Evolutionary conservation across 2,113 vertebrate species (phyloP).

Genomic region (Oxyruncus cristatus): DNA sequence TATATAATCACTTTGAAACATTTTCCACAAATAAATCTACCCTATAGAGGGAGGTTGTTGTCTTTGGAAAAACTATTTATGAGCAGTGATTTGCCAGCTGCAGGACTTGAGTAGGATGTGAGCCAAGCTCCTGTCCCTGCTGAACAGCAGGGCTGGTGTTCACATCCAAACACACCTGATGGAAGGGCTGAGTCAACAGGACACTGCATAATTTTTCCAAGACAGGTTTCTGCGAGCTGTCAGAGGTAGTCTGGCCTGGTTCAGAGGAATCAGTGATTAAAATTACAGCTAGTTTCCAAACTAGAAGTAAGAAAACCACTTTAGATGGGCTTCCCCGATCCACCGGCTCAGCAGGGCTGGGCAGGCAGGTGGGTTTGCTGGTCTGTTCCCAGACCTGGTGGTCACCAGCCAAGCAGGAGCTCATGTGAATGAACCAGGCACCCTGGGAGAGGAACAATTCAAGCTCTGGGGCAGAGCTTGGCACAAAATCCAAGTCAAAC

Average conservation of each 20-base stretch:
- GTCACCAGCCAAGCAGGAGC: neutral
- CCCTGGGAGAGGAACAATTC: neutral
- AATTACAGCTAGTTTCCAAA: neutral
- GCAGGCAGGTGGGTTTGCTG: neutral
- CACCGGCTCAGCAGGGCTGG: neutral
- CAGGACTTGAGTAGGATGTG: neutral
- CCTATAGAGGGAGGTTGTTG: neutral
- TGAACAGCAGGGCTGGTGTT: neutral
- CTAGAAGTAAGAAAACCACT: neutral
- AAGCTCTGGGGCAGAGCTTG: neutral
- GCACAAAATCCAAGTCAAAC: neutral
- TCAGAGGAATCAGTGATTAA: neutral
- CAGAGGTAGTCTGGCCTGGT: neutral
- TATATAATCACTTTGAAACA: slow-evolving; percentile 4
- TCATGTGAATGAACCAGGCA: rapidly evolving
- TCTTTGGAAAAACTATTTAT: neutral
- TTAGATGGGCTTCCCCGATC: rapidly evolving
- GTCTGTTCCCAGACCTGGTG: neutral
- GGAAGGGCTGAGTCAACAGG: neutral
- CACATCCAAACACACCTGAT: neutral
- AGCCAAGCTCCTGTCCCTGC: neutral
- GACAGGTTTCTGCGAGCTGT: neutral
- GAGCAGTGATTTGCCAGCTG: neutral
- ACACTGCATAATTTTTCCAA: neutral
- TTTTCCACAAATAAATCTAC: slow-evolving; percentile 46